Evolutionary conservation across 2,888 invertebrate species (phyloP).

Genomic region (Tachina fera): DNA sequence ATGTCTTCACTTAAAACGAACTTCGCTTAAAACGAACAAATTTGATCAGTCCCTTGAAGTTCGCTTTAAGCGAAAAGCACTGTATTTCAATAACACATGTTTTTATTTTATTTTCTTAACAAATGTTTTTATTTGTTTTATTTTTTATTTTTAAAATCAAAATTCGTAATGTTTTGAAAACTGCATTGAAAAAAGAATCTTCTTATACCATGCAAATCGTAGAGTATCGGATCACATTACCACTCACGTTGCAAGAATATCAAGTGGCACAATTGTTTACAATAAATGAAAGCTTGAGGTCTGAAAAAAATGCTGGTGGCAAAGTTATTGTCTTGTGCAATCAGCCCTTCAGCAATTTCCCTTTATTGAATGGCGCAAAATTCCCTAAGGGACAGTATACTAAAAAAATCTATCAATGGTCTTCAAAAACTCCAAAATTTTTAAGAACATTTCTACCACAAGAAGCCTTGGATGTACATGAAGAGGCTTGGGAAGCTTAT

Average conservation of each 20-base stretch:
- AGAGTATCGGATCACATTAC: slow-evolving; percentile 60
- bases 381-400: slow-evolving; percentile 98
- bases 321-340: slow-evolving; percentile 96
- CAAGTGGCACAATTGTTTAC: slow-evolving; percentile 99
- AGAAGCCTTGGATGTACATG: slow-evolving; percentile 97
- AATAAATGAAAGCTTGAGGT: slow-evolving; percentile 95
- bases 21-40: too few relatives aligned
- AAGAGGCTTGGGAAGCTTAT: slow-evolving; percentile 99
- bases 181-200: not conserved
- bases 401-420: slow-evolving; percentile 99
- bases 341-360: slow-evolving; percentile 96
- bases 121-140: not conserved
- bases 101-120: slow-evolving; percentile 3
- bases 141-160: not conserved
- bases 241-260: slow-evolving; percentile 87
- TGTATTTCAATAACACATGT: not conserved
- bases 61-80: too few relatives aligned
- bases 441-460: slow-evolving; percentile 96
- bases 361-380: slow-evolving; percentile 93
- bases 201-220: slow-evolving; percentile 46
- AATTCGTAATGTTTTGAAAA: slow-evolving; percentile 42
- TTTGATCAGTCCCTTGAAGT: too few relatives aligned
- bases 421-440: slow-evolving; percentile 97
- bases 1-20: too few relatives aligned
- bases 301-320: slow-evolving; percentile 92